These are phyloP conservation scores for Anarrhichthys ocellatus DNA, from an alignment of 2,113 vertebrate genomes.

Conservation along the genomic window DNA sequence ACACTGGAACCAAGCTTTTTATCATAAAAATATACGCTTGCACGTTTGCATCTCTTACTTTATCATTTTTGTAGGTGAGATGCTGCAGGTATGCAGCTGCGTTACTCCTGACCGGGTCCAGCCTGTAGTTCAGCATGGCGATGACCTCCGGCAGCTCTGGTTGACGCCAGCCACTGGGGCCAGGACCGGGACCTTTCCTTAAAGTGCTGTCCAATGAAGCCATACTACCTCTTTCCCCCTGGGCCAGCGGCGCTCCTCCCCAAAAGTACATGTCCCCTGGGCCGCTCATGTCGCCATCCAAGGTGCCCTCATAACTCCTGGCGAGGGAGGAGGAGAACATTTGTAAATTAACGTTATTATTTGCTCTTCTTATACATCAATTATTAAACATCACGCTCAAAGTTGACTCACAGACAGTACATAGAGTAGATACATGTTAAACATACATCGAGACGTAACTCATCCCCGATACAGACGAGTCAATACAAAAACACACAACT, in stretches of 20 bases:
- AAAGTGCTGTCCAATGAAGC: constrained; percentile 94
- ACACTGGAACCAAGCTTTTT: not conserved
- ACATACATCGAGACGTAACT: not conserved
- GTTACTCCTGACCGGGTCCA: constrained; percentile 94
- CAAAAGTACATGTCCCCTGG: constrained; percentile 90
- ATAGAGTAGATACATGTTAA: not conserved
- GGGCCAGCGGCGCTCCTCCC: constrained; percentile 88
- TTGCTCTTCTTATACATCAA: not conserved
- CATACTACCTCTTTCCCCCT: constrained; percentile 92
- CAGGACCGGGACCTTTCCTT: constrained; percentile 83
- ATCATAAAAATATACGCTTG: fast-evolving
- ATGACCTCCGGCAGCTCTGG: constrained; percentile 97
- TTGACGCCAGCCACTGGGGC: constrained; percentile 88
- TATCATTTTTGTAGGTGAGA: constrained; percentile 95
- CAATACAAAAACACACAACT: constrained; percentile 23
- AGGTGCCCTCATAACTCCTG: constrained; percentile 95
- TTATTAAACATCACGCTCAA: not conserved
- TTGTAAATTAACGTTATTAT: not conserved
- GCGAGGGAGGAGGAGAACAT: constrained; percentile 17
- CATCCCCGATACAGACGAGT: constrained; percentile 6
- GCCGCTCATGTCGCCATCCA: constrained; percentile 89
- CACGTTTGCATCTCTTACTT: constrained; percentile 72
- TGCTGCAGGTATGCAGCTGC: constrained; percentile 96
- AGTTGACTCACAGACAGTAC: not conserved
- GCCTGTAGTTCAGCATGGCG: constrained; percentile 93